Base-by-base conservation (phyloP, 2,797 vertebrate genomes). In the Nothura maculosa region DNA sequence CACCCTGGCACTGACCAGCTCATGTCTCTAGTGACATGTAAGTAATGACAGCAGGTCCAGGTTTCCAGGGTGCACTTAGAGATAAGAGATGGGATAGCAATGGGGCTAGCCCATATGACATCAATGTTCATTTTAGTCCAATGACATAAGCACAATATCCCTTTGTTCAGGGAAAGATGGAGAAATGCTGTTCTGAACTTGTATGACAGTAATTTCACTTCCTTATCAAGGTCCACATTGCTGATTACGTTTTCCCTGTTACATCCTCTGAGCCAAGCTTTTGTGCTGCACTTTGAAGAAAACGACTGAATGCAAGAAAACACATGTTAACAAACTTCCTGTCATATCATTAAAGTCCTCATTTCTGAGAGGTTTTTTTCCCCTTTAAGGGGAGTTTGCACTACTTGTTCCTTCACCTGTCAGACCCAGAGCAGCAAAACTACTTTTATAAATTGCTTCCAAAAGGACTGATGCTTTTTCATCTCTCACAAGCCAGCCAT, bases 161-260 rank as follows among this genome's bases (percentile, higher is more conserved):
- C 54, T n/a, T 55, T 28, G 21, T 28, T 85, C 54, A 2, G 11
- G 36, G 89, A 77, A 93, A 48, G 74, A 75, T 10, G 8, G 52
- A 90, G 4, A 90, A 85, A 75, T 28, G 20, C 28, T 68, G 30
- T 55, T 90, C 54, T 72, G 54, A 85, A 70, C 11, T 8, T 54
- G 2, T 20, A 34, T 18, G 25, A 62, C 76, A 58, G 57, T 34
- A 82, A 80, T 93, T 94, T 85, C 79, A 81, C 76, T 95, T 96
- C 91, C 93, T 92, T 38, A 47, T 78, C 77, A 68, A 50, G 12
- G 61, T 15, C 52, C 43, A 74, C 18, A 28, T n/a, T 57, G 40
- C 30, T 93, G 90, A 82, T 92, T 82, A 70, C n/a, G 15, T 92
- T 85, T 82, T 87, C n/a, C 30, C 16, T 24, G 10, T 70, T 89